Evolutionary conservation across 2,113 vertebrate genomes (phyloP), one percentile per base, ranked within the genome.

Genomic region (Bombycilla garrulus): DNA sequence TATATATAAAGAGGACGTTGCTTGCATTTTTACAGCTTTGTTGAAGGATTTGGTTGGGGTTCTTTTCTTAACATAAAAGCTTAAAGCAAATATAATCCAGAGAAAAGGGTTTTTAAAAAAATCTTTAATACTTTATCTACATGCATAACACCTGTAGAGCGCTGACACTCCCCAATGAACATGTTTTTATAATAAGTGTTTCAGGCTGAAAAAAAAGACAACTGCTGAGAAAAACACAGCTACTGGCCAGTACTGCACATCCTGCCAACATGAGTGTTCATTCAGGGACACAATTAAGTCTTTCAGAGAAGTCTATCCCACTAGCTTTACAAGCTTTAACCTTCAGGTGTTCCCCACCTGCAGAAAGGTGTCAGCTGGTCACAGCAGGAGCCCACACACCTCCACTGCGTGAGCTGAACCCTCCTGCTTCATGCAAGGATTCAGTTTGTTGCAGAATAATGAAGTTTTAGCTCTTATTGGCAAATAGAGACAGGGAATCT

Each of bases 71-170:
- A 73, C 36, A 53, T 19, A 81, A 66, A 96, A 94, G 81, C 38
- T 90, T 70, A 86, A 94, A 93, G 67, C 71, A 95, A 95, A 88
- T 31, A 74, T 31, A 62, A 89, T 69, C 19, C 88, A 83, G 70
- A 84, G 74, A 80, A 91, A 70, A 48, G 62, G 5, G 9, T 20
- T 48, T 86, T 33, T 26, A 10, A 26, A 45, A 78, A n/a, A 54
- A 47, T 36, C 51, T 92, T 92, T 80, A 82, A 93, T 82, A 66
- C 84, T 80, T 65, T 33, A 72, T 57, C 88, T 80, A 73, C 73
- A 61, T 25, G 70, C 1, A 0, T 51, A 88, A 96, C 42, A 90
- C 70, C 80, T 71, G 80, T 40, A 81, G 81, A 64, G 61, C 70
- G 88, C 53, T 7, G 4, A 77, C 60, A 69, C 77, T 78, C 51